These are phyloP conservation scores for Hypocryptadius cinnamomeus DNA, from an alignment of 2,113 vertebrate species.

Conservation along the genomic window DNA sequence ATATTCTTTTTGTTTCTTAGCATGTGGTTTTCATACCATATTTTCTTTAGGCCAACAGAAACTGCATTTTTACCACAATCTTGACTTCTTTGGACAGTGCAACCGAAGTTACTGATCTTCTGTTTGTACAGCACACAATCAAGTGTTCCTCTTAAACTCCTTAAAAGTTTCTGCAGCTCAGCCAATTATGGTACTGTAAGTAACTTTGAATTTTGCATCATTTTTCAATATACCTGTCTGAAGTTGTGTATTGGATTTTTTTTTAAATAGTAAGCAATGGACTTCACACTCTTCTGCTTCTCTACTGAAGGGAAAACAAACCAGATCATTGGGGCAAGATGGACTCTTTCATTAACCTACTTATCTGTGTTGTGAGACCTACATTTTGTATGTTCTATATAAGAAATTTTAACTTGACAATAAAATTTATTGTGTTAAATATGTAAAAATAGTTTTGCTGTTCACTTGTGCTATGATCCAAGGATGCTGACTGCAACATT, in stretches of 20 bases:
- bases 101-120: not conserved
- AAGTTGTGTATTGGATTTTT: not conserved
- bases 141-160: not conserved
- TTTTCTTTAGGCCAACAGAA: not conserved
- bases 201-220: not conserved
- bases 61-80: not conserved
- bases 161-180: not conserved
- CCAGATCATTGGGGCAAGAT: not conserved
- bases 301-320: not conserved
- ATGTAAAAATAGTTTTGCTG: not conserved
- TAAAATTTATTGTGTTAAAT: not conserved
- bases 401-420: not conserved
- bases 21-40: not conserved
- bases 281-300: not conserved
- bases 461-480: not conserved
- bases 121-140: not conserved
- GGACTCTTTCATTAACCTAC: not conserved
- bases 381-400: not conserved
- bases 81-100: not conserved
- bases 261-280: not conserved
- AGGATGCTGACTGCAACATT: not conserved
- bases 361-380: not conserved
- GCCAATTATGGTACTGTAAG: not conserved
- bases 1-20: not conserved
- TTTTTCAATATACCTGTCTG: not conserved